Conservation (phyloP, 1,140 invertebrate genomes). For the Penaeus chinensis region DNA sequence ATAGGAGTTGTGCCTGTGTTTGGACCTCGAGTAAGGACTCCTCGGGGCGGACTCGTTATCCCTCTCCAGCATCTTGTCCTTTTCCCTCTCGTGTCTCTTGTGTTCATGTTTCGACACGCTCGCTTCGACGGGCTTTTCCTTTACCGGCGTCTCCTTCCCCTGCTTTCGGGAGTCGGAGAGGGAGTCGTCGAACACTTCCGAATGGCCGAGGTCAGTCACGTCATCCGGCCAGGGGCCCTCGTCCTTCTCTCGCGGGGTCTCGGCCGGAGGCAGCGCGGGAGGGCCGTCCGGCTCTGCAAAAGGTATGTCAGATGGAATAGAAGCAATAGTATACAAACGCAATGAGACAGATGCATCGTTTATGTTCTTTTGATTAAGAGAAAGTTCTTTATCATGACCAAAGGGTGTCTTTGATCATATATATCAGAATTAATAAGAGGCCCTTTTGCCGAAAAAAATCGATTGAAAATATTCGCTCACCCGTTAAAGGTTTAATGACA, state of each 20-base stretch:
- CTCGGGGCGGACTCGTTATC: neutral
- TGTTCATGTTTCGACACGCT: neutral
- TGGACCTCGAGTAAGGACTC: slow-evolving; percentile 11
- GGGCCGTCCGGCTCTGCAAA: slow-evolving; percentile 1
- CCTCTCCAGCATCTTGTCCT: neutral
- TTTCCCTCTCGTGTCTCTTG: slow-evolving; percentile 14
- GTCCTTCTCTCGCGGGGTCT: slow-evolving; percentile 6
- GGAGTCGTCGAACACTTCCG: slow-evolving; percentile 63
- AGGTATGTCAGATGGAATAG: neutral
- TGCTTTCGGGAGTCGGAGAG: slow-evolving; percentile 58
- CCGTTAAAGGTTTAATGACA: slow-evolving; percentile 26
- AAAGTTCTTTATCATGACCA: too few relatives aligned
- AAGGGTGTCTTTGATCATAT: slow-evolving; percentile 1
- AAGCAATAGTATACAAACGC: too few relatives aligned
- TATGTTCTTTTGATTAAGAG: too few relatives aligned
- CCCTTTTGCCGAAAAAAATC: neutral
- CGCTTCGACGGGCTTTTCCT: slow-evolving; percentile 1
- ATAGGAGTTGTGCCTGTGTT: slow-evolving; percentile 40
- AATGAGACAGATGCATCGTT: too few relatives aligned
- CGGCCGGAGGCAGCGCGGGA: neutral
- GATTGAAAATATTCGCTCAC: neutral
- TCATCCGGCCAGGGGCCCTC: slow-evolving; percentile 59
- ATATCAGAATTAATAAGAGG: neutral
- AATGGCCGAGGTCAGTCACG: slow-evolving; percentile 59
- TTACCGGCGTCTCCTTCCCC: slow-evolving; percentile 45